These are phyloP conservation scores for Drosophila nigricruria DNA, from an alignment of 2,888 invertebrate genomes.

Conservation along the genomic window DNA sequence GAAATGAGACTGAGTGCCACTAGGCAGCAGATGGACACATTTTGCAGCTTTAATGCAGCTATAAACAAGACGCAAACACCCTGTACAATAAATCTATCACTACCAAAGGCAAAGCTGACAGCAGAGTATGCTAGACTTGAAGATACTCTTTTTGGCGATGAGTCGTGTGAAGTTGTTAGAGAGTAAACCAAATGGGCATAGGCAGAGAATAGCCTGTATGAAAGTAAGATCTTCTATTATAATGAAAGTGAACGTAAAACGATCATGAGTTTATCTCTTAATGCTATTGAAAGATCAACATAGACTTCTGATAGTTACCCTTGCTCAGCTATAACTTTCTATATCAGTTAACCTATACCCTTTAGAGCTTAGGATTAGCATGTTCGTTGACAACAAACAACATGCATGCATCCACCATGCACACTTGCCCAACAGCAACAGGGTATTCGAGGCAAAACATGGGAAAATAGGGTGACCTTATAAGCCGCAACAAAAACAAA, in stretches of 20 bases:
- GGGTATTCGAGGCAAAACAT: conserved; percentile 26
- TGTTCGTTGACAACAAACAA: neutral
- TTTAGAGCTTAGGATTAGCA: neutral
- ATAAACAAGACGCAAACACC: conserved; percentile 4
- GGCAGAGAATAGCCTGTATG: neutral
- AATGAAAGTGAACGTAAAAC: no score
- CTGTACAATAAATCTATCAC: conserved; percentile 4
- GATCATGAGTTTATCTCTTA: neutral
- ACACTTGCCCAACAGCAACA: neutral
- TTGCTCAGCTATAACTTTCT: neutral
- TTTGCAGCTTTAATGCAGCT: conserved; percentile 17
- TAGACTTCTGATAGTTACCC: neutral
- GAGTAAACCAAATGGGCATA: no score
- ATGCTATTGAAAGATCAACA: neutral
- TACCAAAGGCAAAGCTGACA: neutral
- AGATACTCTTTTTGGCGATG: neutral
- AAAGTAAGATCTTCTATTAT: no score
- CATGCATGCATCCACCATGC: neutral
- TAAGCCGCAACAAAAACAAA: conserved; percentile 30
- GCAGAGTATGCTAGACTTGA: neutral
- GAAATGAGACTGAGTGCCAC: conserved; percentile 4
- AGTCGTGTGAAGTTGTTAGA: neutral
- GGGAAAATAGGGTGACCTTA: conserved; percentile 62
- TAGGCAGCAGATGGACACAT: conserved; percentile 66
- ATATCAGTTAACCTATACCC: neutral